Evolutionary conservation across 2,113 vertebrate genomes (phyloP).

Genomic region (Xenopus tropicalis): UCB_Xtro_10.0 CM004451.2:57797001-57797500

Average conservation of each 20-base stretch:
- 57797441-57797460: no score
- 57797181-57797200: conserved; percentile 4
- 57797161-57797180: conserved; percentile 7
- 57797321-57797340: no score
- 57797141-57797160: conserved; percentile 7
- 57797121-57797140: background rate
- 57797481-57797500: no score
- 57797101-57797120: background rate
- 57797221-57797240: background rate
- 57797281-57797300: no score
- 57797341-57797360: no score
- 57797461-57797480: no score
- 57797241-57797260: conserved; percentile 2
- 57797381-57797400: no score
- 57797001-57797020: background rate
- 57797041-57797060: background rate
- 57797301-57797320: no score
- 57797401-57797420: no score
- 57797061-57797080: background rate
- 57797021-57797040: background rate
- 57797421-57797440: no score
- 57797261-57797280: background rate
- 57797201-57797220: conserved; percentile 7
- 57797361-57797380: no score
- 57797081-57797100: background rate